phyloP scores from a whole-genome alignment of 1,140 invertebrate genomes.

The Lasaia peninsularis region DNA sequence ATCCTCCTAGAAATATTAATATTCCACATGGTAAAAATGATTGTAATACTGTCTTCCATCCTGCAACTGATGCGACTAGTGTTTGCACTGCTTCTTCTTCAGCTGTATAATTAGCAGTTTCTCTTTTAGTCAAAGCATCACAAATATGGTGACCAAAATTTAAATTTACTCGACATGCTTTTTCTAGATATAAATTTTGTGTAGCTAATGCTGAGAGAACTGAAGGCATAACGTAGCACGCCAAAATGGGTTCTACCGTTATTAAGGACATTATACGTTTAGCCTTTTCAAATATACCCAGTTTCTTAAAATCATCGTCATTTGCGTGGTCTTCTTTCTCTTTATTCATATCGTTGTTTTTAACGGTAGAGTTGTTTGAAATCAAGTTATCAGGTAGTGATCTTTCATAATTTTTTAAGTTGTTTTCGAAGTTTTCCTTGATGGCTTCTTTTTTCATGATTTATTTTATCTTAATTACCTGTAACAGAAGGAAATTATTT shows the following conservation, averaged over 20 bases:
- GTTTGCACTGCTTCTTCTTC: conserved; percentile 87
- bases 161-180: conserved; percentile 89
- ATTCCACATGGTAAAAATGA: conserved; percentile 85
- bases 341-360: conserved; percentile 38
- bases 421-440: background rate
- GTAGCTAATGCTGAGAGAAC: conserved; percentile 87
- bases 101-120: conserved; percentile 83
- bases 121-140: conserved; percentile 82
- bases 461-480: conserved; percentile 19
- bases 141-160: conserved; percentile 84
- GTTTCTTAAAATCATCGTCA: conserved; percentile 52
- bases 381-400: background rate
- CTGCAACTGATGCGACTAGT: conserved; percentile 85
- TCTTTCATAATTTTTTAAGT: background rate
- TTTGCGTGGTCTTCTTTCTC: conserved; percentile 30
- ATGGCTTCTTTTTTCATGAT: conserved; percentile 31
- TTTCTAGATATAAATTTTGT: conserved; percentile 90
- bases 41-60: conserved; percentile 89
- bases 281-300: conserved; percentile 77
- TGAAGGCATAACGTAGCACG: conserved; percentile 88
- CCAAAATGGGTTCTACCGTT: conserved; percentile 88
- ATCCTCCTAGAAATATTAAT: conserved; percentile 87
- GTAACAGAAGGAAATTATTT: background rate
- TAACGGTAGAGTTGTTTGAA: background rate
- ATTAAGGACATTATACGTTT: conserved; percentile 81